Percentiles rank a stretch among this genome's conserved stretches.
These are phyloP conservation scores for Acleris laterana DNA, from an alignment of 2,888 invertebrate genomes.

Conservation along the genomic window DNA sequence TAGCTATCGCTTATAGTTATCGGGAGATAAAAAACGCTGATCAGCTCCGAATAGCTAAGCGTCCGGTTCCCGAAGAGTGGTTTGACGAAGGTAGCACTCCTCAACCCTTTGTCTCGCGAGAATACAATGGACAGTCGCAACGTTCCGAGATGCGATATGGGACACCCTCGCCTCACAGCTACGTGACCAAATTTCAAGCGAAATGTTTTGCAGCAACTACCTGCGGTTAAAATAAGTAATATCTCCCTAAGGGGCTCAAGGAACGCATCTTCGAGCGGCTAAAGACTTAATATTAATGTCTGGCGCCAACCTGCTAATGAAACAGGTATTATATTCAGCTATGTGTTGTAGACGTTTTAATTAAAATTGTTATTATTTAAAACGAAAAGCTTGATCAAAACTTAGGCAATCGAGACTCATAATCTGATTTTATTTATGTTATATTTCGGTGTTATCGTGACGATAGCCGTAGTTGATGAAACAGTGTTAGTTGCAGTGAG, in stretches of 20 bases:
- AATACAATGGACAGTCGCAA: slow-evolving; percentile 81
- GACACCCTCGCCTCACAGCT: slow-evolving; percentile 65
- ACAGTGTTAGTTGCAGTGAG: not conserved
- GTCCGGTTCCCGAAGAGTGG: slow-evolving; percentile 70
- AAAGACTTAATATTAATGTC: slow-evolving; percentile 39
- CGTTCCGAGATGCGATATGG: slow-evolving; percentile 78
- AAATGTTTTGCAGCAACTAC: slow-evolving; percentile 72
- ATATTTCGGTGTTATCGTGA: too few species aligned
- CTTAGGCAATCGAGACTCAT: not conserved
- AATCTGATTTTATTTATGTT: too few species aligned
- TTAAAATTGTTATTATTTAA: slow-evolving; percentile 18
- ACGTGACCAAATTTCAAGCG: slow-evolving; percentile 82
- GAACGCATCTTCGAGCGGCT: slow-evolving; percentile 50
- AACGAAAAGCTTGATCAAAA: slow-evolving; percentile 14
- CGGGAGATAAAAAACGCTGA: slow-evolving; percentile 54
- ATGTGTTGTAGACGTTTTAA: slow-evolving; percentile 8
- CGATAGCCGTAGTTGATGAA: not conserved
- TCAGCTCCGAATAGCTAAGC: slow-evolving; percentile 70
- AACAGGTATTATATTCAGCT: slow-evolving; percentile 26
- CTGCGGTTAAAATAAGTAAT: slow-evolving; percentile 74
- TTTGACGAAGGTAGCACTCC: slow-evolving; percentile 80
- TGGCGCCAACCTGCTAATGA: slow-evolving; percentile 29
- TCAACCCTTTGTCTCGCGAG: slow-evolving; percentile 81
- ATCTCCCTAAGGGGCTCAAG: slow-evolving; percentile 59
- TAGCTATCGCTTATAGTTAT: slow-evolving; percentile 39